Conservation (phyloP, 2,797 vertebrate species). For the Ptychadena robeensis region DNA sequence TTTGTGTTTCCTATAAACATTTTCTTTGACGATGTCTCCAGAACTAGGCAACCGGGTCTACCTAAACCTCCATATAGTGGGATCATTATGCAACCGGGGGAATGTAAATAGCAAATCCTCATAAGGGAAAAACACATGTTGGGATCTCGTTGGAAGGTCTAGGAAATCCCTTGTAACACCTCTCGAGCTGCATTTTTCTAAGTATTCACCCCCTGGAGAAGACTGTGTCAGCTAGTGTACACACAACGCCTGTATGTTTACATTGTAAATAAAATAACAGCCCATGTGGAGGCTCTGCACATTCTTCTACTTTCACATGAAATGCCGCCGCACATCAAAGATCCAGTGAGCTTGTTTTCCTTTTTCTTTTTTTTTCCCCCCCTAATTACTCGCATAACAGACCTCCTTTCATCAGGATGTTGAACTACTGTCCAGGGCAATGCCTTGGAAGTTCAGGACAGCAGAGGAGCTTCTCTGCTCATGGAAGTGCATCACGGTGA, state of each 20-base stretch:
- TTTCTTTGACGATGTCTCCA: too few relatives aligned
- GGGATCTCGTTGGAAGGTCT: constrained; percentile 12
- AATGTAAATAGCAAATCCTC: constrained; percentile 1
- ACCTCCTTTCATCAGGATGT: constrained; percentile 17
- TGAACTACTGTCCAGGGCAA: background rate
- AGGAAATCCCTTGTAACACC: constrained; percentile 45
- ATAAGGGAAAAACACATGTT: constrained; percentile 22
- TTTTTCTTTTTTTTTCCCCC: background rate
- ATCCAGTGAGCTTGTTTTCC: constrained; percentile 11
- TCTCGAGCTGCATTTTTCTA: constrained; percentile 26
- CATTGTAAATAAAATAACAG: constrained; percentile 45
- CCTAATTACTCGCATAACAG: constrained; percentile 4
- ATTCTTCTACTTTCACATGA: constrained; percentile 32
- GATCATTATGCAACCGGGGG: background rate
- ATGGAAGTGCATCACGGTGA: constrained; percentile 7
- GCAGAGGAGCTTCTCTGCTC: background rate
- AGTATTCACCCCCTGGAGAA: background rate
- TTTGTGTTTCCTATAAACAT: too few relatives aligned
- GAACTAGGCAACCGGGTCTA: background rate
- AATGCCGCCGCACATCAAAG: constrained; percentile 13
- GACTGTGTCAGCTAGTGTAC: constrained; percentile 17
- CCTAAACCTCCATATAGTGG: background rate
- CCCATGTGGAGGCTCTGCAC: constrained; percentile 8
- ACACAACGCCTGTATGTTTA: constrained; percentile 45
- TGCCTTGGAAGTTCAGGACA: background rate